phyloP scores from a whole-genome alignment of 2,888 invertebrate species.

The Platynereis dumerilii region DNA sequence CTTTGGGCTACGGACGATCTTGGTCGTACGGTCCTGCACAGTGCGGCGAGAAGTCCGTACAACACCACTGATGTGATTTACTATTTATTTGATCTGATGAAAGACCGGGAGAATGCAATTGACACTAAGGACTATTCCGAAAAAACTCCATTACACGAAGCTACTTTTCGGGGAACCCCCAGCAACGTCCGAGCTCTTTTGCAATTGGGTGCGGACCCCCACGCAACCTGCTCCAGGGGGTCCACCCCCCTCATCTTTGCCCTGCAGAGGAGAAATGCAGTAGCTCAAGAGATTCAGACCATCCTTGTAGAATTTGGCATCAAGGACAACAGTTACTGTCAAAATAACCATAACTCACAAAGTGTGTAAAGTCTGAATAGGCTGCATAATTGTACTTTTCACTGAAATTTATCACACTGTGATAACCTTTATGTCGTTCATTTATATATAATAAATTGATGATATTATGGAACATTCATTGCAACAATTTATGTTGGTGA shows the following conservation, averaged over 20 bases:
- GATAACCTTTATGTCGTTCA: too few species aligned
- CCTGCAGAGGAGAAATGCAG: too few species aligned
- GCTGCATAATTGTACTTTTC: too few species aligned
- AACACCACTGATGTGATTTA: conserved; percentile 12
- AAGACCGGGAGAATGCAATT: conserved; percentile 1
- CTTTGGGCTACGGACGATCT: conserved; percentile 21
- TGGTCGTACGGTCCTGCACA: conserved; percentile 17
- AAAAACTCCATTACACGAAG: conserved; percentile 23
- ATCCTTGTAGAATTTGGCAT: too few species aligned
- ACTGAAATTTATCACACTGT: too few species aligned
- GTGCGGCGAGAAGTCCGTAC: conserved; percentile 4
- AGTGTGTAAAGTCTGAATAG: too few species aligned
- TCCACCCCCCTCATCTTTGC: conserved; percentile 15
- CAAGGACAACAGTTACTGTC: too few species aligned
- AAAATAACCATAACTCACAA: too few species aligned
- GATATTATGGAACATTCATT: too few species aligned
- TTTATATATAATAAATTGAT: too few species aligned
- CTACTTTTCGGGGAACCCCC: conserved; percentile 4
- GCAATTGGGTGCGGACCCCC: conserved; percentile 22
- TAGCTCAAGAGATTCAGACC: too few species aligned
- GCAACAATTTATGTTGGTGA: too few species aligned
- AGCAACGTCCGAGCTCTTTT: conserved; percentile 6
- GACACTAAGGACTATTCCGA: conserved; percentile 13
- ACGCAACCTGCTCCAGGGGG: conserved; percentile 14
- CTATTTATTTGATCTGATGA: conserved; percentile 6